Base-by-base conservation (phyloP, 2,888 invertebrate genomes). In the Monopis laevigella region DNA sequence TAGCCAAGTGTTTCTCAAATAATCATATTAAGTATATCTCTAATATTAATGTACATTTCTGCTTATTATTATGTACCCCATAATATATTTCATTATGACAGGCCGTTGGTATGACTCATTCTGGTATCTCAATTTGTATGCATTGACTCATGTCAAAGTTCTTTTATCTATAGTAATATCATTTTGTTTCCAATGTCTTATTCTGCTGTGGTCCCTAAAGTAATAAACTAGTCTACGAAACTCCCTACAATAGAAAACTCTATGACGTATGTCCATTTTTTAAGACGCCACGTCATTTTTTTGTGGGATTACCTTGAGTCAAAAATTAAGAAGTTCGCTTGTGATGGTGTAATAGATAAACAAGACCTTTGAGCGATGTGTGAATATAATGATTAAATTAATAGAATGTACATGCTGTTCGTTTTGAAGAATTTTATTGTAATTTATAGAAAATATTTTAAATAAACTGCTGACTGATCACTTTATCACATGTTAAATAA, bases 91-190 rank as follows among this genome's bases (percentile, higher is more conserved):
- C 54, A n/a, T 51, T 39, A 30, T 54, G 58, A 56, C 61, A 62
- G 55, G 43, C 51, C 51, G 50, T 56, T 65, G 60, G n/a, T 63
- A 65, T 53, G 58, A 55, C 10, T 19, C 29, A 29, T 28, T 29
- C 29, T 29, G 14, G 28, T 18, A 40, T 40, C 40, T 40, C 18
- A 53, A 59, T 63, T 65, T 39, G 59, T 70, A 74, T 75, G 75
- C 73, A 71, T 65, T 67, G 66, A 64, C 56, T 58, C 64, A 55
- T 56, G 54, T 59, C 53, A 57, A 68, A 65, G 71, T 71, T 67
- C 70, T 74, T 77, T 72, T 75, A 77, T 77, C 77, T 74, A 59
- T 70, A 77, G 74, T 73, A 72, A 77, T 40, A 40, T 29, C 74
- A 77, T 77, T 72, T 69, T 69, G 62, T 69, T 71, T 69, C 64